These are phyloP conservation scores for Poeciliopsis infans DNA, from an alignment of 2,797 vertebrate genomes.

Conservation along the genomic window DNA sequence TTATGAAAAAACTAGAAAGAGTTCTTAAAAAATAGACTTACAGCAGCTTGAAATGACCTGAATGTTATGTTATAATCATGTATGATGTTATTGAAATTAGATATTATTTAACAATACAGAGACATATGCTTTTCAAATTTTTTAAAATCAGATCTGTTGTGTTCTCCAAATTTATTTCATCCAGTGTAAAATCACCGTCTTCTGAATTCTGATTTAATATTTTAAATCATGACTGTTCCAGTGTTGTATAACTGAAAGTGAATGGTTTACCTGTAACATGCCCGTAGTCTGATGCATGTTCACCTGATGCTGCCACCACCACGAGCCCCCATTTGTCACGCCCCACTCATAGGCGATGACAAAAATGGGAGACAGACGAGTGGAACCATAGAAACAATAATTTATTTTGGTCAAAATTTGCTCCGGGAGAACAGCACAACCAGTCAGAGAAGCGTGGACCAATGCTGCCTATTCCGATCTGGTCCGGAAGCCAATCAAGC, in stretches of 20 bases:
- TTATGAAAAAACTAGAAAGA: no score
- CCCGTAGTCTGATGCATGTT: no score
- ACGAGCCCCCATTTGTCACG: no score
- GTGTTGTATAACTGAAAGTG: background rate
- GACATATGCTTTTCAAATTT: no score
- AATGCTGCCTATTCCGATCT: no score
- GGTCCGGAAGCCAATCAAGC: no score
- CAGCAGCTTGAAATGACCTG: background rate
- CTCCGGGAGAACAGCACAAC: no score
- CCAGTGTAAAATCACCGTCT: background rate
- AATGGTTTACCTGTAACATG: background rate
- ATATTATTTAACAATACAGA: background rate
- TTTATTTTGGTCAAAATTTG: no score
- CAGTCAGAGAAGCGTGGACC: no score
- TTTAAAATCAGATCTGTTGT: background rate
- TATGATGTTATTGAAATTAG: background rate
- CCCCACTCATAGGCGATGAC: background rate
- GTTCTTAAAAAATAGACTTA: background rate
- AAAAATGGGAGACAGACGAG: no score
- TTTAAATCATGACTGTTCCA: background rate
- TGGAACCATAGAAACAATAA: no score
- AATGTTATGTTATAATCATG: background rate
- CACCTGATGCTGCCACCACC: no score
- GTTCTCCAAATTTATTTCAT: background rate
- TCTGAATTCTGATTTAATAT: background rate